phyloP scores from a whole-genome alignment of 2,888 invertebrate genomes.

The Ectemnius cavifrons region DNA sequence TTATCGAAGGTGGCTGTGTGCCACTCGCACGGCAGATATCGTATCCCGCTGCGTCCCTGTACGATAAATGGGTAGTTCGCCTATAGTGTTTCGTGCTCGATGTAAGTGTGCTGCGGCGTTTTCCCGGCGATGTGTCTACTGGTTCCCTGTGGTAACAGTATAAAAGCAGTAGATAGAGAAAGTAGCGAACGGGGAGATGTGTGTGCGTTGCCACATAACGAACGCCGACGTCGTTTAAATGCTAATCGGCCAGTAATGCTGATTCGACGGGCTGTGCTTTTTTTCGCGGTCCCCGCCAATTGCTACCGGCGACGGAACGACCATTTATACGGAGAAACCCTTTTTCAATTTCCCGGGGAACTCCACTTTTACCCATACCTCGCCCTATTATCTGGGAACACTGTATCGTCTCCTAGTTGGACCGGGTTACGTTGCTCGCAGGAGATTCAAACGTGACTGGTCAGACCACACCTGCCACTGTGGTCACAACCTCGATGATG shows the following conservation, averaged over 20 bases:
- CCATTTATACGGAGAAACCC: constrained; percentile 46
- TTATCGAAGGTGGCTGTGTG: constrained; percentile 47
- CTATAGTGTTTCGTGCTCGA: constrained; percentile 32
- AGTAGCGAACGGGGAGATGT: constrained; percentile 10
- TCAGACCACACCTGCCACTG: too few species aligned
- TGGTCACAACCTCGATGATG: too few species aligned
- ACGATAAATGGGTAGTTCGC: constrained; percentile 40
- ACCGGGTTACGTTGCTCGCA: too few species aligned
- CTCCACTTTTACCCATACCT: constrained; percentile 9
- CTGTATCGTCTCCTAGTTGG: too few species aligned
- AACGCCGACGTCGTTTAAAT: constrained; percentile 60
- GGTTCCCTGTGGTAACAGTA: neutral
- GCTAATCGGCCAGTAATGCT: constrained; percentile 61
- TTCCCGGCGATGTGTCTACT: constrained; percentile 39
- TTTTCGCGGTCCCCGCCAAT: constrained; percentile 31
- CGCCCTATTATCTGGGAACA: neutral
- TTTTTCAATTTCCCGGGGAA: constrained; percentile 42
- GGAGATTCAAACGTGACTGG: too few species aligned
- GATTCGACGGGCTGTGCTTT: constrained; percentile 39
- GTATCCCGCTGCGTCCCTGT: constrained; percentile 26
- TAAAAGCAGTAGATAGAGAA: neutral
- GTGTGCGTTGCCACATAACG: constrained; percentile 41
- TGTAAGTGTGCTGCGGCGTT: constrained; percentile 40
- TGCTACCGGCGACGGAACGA: constrained; percentile 29
- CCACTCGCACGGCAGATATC: constrained; percentile 56